Base-by-base conservation (phyloP, 2,113 vertebrate species). In the Dendropsophus ebraccatus region DNA sequence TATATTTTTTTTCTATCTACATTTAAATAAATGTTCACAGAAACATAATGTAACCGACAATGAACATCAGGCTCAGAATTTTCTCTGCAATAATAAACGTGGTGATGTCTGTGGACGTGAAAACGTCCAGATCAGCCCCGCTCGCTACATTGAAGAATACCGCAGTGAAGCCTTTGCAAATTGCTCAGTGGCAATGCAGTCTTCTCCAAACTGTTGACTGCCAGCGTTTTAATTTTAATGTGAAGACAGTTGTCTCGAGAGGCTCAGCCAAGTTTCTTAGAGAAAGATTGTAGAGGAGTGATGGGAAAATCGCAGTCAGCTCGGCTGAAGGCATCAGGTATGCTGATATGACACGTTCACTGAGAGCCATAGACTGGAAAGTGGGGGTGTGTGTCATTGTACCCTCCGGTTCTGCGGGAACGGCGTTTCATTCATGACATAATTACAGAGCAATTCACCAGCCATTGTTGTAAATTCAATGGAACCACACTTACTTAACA, bases 181-280 rank as follows among this genome's bases (percentile, higher is more conserved):
- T 67, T 67, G 28, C 28, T 67, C 28, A 4, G 6, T 67, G 62
- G 30, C 28, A 16, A 30, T 30, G 28, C 62, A 30, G 62, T 67
- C 62, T 67, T 16, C 28, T 32, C 17, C 62, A 30, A n/a, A 32
- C 25, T 67, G 62, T 67, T 67, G 62, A 67, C 32, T 67, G 62
- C 62, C 62, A 67, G 62, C 7, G 62, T 30, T 67, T 67, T 67
- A 67, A 67, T 67, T 67, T 67, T 67, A 30, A 67, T 67, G 30
- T 67, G 62, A 67, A 67, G 62, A 67, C 14, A 17, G 28, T 32
- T 17, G 62, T 67, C 62, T 67, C 62, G 5, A 67, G 62, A 32
- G 28, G 62, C 62, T 32, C n/a, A n/a, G 62, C 62, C 62, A 32
- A 67, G 62, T 67, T 67, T 67, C 62, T 32, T 62, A 25, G 58